phyloP scores from a whole-genome alignment of 2,888 invertebrate genomes.

The Drosophila neotestacea region DNA sequence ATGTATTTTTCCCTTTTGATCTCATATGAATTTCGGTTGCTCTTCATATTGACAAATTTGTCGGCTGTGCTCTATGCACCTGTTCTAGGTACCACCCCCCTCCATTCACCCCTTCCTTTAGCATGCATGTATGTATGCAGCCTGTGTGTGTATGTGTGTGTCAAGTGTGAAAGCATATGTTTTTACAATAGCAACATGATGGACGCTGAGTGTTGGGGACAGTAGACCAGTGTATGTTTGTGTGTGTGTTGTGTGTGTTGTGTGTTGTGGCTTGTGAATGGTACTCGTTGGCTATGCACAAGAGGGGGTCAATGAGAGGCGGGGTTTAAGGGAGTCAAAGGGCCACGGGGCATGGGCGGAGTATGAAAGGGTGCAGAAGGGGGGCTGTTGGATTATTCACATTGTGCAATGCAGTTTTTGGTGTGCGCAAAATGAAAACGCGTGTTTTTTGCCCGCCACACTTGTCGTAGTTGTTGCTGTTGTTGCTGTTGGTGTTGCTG shows the following conservation, averaged over 20 bases:
- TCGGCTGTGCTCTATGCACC: slow-evolving; percentile 47
- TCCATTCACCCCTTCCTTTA: neutral
- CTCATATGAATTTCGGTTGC: neutral
- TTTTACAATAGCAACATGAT: slow-evolving; percentile 67
- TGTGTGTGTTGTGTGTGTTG: slow-evolving; percentile 7
- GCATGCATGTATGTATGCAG: neutral
- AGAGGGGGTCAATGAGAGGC: neutral
- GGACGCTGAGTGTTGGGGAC: slow-evolving; percentile 23
- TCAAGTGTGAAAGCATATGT: slow-evolving; percentile 77
- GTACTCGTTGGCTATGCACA: slow-evolving; percentile 27
- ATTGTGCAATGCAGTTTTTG: slow-evolving; percentile 62
- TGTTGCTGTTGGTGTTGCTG: slow-evolving; percentile 25
- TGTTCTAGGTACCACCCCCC: slow-evolving; percentile 19
- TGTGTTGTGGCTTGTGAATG: slow-evolving; percentile 59
- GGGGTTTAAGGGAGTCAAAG: neutral
- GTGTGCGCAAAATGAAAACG: slow-evolving; percentile 70
- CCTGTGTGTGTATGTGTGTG: slow-evolving; percentile 20
- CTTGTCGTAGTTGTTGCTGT: slow-evolving; percentile 34
- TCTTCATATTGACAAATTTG: slow-evolving; percentile 44
- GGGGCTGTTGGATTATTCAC: slow-evolving; percentile 50
- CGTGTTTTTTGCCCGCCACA: slow-evolving; percentile 58
- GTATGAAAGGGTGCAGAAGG: neutral
- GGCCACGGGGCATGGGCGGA: neutral
- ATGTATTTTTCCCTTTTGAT: no score
- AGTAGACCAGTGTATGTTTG: slow-evolving; percentile 26